Conservation (phyloP, 2,113 vertebrate genomes). For the Pseudopodoces humilis region DNA sequence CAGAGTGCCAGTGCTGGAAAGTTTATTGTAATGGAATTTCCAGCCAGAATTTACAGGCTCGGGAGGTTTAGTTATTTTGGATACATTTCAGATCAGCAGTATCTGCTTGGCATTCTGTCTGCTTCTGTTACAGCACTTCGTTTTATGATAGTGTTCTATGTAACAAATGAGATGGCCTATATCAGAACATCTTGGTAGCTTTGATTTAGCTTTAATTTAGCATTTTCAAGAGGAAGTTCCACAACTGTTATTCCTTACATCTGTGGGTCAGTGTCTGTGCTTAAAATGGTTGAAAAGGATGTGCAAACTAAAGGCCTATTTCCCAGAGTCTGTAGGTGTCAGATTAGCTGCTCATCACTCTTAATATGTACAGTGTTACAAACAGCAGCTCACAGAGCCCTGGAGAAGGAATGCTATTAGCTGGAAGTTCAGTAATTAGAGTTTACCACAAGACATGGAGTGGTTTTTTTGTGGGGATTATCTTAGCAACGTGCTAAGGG, state of each 20-base stretch:
- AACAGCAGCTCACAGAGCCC: not conserved
- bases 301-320: not conserved
- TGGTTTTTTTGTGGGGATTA: not conserved
- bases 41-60: not conserved
- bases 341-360: not conserved
- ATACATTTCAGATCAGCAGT: not conserved
- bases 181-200: not conserved
- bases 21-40: not conserved
- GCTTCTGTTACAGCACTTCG: not conserved
- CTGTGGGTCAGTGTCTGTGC: not conserved
- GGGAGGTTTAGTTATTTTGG: not conserved
- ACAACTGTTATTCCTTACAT: not conserved
- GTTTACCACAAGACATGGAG: not conserved
- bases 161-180: not conserved
- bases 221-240: not conserved
- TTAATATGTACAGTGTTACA: not conserved
- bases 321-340: not conserved
- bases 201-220: not conserved
- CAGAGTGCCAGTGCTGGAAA: not conserved
- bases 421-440: not conserved
- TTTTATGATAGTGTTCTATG: not conserved
- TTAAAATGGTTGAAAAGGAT: not conserved
- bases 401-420: not conserved
- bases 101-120: not conserved
- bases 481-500: not conserved